Evolutionary conservation across 2,797 vertebrate genomes (phyloP).

Genomic region (Falco rusticolus): DNA sequence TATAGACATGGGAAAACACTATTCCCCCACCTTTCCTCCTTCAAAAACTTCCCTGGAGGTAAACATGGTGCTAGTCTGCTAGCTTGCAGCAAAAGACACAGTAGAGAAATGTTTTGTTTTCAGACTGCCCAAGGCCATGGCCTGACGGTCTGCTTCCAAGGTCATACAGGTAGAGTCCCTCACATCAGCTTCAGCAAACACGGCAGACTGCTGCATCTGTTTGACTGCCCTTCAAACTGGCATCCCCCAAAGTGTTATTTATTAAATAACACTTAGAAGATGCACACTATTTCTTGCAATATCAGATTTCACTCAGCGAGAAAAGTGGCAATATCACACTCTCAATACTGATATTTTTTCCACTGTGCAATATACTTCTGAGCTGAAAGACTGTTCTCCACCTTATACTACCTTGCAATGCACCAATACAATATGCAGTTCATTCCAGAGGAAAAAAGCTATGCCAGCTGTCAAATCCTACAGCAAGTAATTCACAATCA

Average conservation of each 20-base stretch:
- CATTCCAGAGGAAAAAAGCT: background rate
- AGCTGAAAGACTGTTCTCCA: background rate
- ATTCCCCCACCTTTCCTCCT: background rate
- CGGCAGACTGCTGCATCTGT: background rate
- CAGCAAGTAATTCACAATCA: background rate
- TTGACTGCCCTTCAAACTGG: background rate
- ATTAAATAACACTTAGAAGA: background rate
- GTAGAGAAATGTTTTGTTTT: background rate
- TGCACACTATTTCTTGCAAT: background rate
- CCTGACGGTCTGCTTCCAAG: background rate
- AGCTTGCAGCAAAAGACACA: background rate
- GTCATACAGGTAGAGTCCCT: background rate
- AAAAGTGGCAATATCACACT: background rate
- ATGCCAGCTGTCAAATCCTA: background rate
- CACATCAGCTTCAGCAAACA: fast-evolving
- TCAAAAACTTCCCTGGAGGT: background rate
- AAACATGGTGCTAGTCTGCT: background rate
- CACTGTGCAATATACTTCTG: background rate
- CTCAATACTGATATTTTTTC: fast-evolving
- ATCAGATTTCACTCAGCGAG: background rate
- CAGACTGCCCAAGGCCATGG: background rate
- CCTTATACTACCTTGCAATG: background rate
- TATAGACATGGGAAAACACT: background rate
- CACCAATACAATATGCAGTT: background rate
- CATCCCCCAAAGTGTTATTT: background rate